Evolutionary conservation across 1,140 invertebrate genomes (phyloP).

Genomic region (Apis laboriosa): DNA sequence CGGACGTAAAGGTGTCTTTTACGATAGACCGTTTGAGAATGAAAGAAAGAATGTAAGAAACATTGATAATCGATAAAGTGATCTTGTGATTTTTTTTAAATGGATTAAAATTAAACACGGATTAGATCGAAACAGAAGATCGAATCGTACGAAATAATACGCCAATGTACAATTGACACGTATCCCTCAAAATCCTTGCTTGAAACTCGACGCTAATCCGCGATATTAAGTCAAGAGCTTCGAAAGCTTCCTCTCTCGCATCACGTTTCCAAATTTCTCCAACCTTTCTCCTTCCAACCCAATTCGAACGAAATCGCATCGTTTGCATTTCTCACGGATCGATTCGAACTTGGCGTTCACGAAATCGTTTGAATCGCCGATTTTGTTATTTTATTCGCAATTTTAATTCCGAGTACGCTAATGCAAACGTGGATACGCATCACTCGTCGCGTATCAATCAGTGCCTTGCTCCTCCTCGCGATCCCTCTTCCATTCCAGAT

Average conservation of each 20-base stretch:
- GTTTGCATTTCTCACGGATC: background rate
- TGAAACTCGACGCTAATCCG: background rate
- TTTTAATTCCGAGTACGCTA: background rate
- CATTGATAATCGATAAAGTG: no score
- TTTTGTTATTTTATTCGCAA: conserved; percentile 28
- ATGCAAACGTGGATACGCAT: conserved; percentile 18
- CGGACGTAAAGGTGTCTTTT: no score
- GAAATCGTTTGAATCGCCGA: background rate
- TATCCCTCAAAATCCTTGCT: no score
- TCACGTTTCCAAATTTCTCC: conserved; percentile 1
- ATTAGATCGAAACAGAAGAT: no score
- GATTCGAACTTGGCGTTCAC: background rate
- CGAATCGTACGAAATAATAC: no score
- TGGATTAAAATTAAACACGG: no score
- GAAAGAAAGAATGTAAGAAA: no score
- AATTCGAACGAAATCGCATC: no score
- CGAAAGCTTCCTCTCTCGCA: background rate
- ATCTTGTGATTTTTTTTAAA: no score
- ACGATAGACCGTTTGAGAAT: no score
- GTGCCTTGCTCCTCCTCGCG: background rate
- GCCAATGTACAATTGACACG: background rate
- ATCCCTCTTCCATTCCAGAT: background rate
- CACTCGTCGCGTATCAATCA: conserved; percentile 30
- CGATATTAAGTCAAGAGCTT: conserved; percentile 4
- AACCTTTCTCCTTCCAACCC: no score